Evolutionary conservation across 2,113 vertebrate species (phyloP).

Genomic region (Tonatia bakeri): DNA sequence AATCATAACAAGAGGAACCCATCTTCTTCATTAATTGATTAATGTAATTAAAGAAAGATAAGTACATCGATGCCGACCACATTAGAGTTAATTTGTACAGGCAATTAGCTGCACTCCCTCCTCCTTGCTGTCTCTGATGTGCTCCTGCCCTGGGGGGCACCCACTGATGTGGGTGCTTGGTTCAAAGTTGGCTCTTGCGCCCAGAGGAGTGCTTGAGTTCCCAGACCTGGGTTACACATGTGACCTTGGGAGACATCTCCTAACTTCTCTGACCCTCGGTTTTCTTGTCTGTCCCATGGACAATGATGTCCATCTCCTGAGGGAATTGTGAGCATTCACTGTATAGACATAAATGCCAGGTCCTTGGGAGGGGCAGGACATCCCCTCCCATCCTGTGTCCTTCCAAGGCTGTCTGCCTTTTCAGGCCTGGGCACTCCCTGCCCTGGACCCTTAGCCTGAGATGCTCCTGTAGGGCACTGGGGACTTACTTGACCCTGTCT

Average conservation of each 20-base stretch:
- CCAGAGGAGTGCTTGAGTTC: background rate
- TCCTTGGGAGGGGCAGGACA: background rate
- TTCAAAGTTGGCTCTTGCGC: background rate
- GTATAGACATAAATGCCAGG: background rate
- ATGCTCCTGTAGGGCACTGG: background rate
- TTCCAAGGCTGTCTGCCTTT: background rate
- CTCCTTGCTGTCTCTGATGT: constrained; percentile 40
- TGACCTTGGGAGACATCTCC: background rate
- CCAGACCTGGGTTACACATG: background rate
- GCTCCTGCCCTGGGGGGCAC: constrained; percentile 14
- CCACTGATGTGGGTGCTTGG: background rate
- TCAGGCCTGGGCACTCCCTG: background rate
- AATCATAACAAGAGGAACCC: constrained; percentile 62
- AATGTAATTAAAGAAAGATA: constrained; percentile 76
- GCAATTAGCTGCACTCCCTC: constrained; percentile 73
- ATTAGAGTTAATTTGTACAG: constrained; percentile 79
- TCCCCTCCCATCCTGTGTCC: background rate
- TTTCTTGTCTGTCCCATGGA: background rate
- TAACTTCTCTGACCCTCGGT: background rate
- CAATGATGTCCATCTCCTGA: background rate
- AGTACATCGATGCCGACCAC: constrained; percentile 59
- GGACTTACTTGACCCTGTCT: background rate
- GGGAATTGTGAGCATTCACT: background rate
- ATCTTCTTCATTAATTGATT: constrained; percentile 78
- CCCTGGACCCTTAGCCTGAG: background rate